Base-by-base conservation (phyloP, 2,113 vertebrate genomes). In the Tursiops truncatus region DNA sequence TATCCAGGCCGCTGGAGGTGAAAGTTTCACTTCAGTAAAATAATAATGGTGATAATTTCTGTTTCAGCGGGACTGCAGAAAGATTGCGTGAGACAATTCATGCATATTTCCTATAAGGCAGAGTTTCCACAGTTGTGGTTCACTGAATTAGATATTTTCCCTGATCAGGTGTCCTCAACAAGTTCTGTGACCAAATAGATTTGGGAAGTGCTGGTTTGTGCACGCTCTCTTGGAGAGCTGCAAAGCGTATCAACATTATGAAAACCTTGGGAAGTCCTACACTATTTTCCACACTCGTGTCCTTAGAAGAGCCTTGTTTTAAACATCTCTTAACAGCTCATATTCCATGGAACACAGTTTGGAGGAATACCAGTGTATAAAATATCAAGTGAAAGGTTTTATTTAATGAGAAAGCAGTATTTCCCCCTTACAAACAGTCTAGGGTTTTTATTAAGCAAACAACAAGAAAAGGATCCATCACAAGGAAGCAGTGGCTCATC, bases 1-100 rank as follows among this genome's bases (percentile, higher is more conserved):
- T 83, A 44, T 76, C 81, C 68, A 85, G 60, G 36, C 4, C 47
- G 21, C 15, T 92, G 11, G 36, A 62, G 44, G 47, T 47, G 10
- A 10, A 85, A 62, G 25, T 38, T 93, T 92, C 31, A 92, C n/a
- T 85, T 95, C 53, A 83, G 26, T 87, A 62, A 95, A 96, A 47
- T 76, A 44, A 23, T 70, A 85, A 76, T 56, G 68, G 38, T 87
- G 63, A 62, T 44, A 58, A 36, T 70, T 76, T 84, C 28, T 70
- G 15, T 74, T 62, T 88, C 28, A n/a, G 2, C 26, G 44, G 23
- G 89, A 56, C 71, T 77, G 17, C 13, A n/a, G 33, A 82, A 92
- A 87, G 76, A 18, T 71, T 50, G 44, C 21, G 26, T 53, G 62
- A 62, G 50, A 67, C 20, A 44, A 36, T 86, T 76, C 58, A n/a